Evolutionary conservation across 2,797 vertebrate genomes (phyloP), one percentile per base, ranked within the genome.

Genomic region (Eupleurogrammus muticus): DNA sequence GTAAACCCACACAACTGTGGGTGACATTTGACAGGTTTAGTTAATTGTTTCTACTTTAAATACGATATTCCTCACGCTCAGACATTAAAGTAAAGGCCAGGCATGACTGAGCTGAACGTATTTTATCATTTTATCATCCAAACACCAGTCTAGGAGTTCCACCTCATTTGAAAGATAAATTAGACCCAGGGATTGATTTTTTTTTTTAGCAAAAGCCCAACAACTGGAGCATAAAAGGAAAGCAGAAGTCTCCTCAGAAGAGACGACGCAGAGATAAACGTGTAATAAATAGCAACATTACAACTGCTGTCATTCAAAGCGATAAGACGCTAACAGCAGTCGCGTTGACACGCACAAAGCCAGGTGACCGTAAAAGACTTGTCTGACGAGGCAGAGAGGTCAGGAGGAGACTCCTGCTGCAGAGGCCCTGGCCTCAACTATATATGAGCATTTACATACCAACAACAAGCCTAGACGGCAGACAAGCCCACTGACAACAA

Each of bases 391-490:
- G 67, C 44, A 47, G 70, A 51, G 50, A 53, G 61, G 72, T 68
- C 61, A 80, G n/a, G 42, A 23, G 62, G 57, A 44, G 61, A 61
- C 54, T 28, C 3, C 51, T 70, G 69, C 72, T 64, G 36, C 58
- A 61, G 75, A 75, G 62, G 59, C 58, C 82, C 67, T 76, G 19
- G 55, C 36, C 71, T 71, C 63, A 40, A 80, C 47, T 16, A 60
- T 78, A 87, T 77, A 72, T 47, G 2, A 72, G 73, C 73, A 90
- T 92, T 91, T 90, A 89, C 91, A 93, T 93, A 93, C 91, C 85
- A 88, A 89, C 88, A 93, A 90, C 89, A 89, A 91, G 89, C 89
- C 90, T 86, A 88, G 91, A 90, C 85, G 75, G 88, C 89, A 89
- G 90, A 91, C 85, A 84, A 82, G 80, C 80, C 75, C 70, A 66